Conservation (phyloP, 2,113 vertebrate species). For the Speoplatyrhinus poulsoni region DNA sequence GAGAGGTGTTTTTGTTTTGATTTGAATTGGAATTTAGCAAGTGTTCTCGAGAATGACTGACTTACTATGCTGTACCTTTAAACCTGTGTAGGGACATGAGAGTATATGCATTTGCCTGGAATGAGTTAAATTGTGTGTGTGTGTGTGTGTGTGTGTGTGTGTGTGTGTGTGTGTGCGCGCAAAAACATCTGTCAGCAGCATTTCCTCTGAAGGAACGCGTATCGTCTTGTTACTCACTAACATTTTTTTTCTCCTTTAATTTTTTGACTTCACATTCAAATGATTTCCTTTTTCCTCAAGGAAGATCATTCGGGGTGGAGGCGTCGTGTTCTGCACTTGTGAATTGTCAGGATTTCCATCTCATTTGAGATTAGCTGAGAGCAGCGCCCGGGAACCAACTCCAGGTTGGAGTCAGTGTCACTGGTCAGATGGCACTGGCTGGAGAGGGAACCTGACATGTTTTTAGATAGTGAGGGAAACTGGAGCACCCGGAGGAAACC, state of each 20-base stretch:
- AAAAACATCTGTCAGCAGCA: background rate
- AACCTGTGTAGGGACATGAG: no score
- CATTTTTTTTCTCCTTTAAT: slow-evolving; percentile 7
- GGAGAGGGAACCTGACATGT: no score
- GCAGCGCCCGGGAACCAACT: slow-evolving; percentile 60
- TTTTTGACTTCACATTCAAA: slow-evolving; percentile 30
- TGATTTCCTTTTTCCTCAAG: slow-evolving; percentile 34
- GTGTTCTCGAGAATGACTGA: no score
- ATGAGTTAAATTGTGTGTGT: background rate
- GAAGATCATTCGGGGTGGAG: slow-evolving; percentile 37
- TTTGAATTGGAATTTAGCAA: no score
- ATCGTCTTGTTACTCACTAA: slow-evolving; percentile 28
- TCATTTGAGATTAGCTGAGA: slow-evolving; percentile 75
- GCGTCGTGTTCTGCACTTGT: slow-evolving; percentile 53
- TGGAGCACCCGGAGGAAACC: no score
- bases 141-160: background rate
- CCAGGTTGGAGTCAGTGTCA: background rate
- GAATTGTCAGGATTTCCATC: slow-evolving; percentile 72
- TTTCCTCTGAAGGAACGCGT: slow-evolving; percentile 8
- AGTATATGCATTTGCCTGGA: background rate
- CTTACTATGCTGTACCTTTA: no score
- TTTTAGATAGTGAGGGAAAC: no score
- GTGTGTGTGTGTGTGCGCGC: background rate
- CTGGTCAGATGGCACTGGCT: no score
- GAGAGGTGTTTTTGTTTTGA: no score